These are phyloP conservation scores for Willowsia nigromaculata DNA, from an alignment of 2,888 invertebrate genomes.

Conservation along the genomic window DNA sequence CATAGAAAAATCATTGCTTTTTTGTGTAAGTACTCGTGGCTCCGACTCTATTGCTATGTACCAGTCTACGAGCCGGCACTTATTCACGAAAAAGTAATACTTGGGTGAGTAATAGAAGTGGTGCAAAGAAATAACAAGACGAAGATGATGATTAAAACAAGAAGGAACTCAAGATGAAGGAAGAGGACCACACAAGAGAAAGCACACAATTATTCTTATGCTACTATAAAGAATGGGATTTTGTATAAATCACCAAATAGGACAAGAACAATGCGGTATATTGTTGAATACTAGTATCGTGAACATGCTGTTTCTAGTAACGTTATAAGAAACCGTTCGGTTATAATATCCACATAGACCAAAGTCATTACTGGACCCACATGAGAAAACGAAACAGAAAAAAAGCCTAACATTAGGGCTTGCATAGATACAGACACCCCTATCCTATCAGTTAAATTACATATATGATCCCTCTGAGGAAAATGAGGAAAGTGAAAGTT, in stretches of 20 bases:
- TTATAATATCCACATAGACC: constrained; percentile 8
- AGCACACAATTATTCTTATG: constrained; percentile 1
- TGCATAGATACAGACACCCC: not conserved
- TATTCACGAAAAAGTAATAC: constrained; percentile 4
- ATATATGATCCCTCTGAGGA: not conserved
- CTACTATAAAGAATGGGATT: not conserved
- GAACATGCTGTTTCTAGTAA: not conserved
- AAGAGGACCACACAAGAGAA: not conserved
- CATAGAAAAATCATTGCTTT: not conserved
- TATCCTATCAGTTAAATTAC: not conserved
- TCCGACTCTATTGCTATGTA: constrained; percentile 15
- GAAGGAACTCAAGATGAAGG: constrained; percentile 7
- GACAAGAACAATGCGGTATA: constrained; percentile 36
- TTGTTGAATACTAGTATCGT: not conserved
- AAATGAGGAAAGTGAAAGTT: constrained; percentile 41
- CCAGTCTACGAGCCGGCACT: constrained; percentile 42
- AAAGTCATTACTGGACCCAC: constrained; percentile 52
- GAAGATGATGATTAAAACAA: constrained; percentile 43
- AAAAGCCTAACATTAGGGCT: not conserved
- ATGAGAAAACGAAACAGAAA: constrained; percentile 20
- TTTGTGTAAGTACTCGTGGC: too few species aligned
- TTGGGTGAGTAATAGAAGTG: not conserved
- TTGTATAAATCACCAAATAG: not conserved
- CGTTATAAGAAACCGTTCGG: too few species aligned
- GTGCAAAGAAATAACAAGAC: not conserved